These are phyloP conservation scores for Hyles lineata DNA, from an alignment of 2,888 invertebrate genomes.

Conservation along the genomic window DNA sequence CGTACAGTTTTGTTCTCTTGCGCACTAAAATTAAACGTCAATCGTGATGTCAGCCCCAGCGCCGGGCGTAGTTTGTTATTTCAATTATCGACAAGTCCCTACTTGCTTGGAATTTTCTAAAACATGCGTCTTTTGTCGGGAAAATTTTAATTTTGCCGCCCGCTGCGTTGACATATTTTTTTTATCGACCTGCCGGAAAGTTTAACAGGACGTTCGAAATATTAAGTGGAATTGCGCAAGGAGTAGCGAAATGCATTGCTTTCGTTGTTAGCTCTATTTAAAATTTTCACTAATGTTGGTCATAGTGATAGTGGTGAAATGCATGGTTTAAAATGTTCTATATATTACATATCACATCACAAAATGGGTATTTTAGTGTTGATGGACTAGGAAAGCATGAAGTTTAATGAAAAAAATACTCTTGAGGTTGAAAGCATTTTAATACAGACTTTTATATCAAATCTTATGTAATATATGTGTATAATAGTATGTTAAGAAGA, in stretches of 20 bases:
- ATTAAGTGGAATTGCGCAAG: neutral
- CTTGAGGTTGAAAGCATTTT: too few species aligned
- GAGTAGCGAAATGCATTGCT: neutral
- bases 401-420: too few species aligned
- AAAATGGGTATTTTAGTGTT: too few species aligned
- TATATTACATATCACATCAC: too few species aligned
- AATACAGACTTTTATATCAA: too few species aligned
- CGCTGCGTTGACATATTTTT: slow-evolving; percentile 34
- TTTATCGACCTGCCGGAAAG: slow-evolving; percentile 2
- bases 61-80: slow-evolving; percentile 69
- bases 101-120: slow-evolving; percentile 67
- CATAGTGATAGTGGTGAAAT: too few species aligned
- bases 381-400: too few species aligned
- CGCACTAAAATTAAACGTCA: slow-evolving; percentile 81
- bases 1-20: slow-evolving; percentile 60
- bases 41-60: slow-evolving; percentile 71
- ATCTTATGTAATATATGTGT: too few species aligned
- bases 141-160: slow-evolving; percentile 47
- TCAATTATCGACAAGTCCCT: slow-evolving; percentile 74
- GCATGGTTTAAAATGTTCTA: too few species aligned
- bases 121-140: slow-evolving; percentile 58
- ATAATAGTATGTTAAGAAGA: too few species aligned
- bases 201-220: slow-evolving; percentile 1
- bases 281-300: too few species aligned
- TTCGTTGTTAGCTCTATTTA: neutral